Evolutionary conservation across 2,888 invertebrate genomes (phyloP), one percentile per base, ranked within the genome.

Genomic region (Nowickia ferox): DNA sequence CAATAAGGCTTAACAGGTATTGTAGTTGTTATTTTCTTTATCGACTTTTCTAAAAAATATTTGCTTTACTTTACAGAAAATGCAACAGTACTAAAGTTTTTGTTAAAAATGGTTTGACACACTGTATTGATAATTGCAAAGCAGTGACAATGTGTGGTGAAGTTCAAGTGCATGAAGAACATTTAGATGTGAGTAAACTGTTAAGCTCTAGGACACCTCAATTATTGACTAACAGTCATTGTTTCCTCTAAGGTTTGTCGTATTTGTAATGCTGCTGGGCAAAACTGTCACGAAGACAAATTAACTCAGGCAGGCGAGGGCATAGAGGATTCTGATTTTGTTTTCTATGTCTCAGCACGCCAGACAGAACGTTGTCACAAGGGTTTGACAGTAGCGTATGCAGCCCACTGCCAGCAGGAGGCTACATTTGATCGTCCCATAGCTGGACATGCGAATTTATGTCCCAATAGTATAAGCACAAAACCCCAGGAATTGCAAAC

Each of bases 331-430:
- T 96, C 98, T 0, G 99, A 99, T 93, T 99, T 99, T 93, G 96
- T 99, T 1, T 96, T 99, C 88, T 99, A 99, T 93, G 98, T 99
- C 9, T 98, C 98, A 8, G 98, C 99, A 0, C 95, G 97, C 90
- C 96, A 98, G 92, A 98, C 98, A 0, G 96, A 97, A 89, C 94
- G 98, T n/a, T 99, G 99, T 92, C 95, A 96, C 87, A 96, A 97
- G 88, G 97, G 97, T 0, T 94, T 97, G 86, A 98, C 99, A 0
- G 98, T 99, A 1, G 99, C 99, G 0, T 99, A 99, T 93, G 99
- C 99, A 0, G 98, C 99, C 0, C 99, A 99, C 92, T 99, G 99
- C 90, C 99, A 99, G 92, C 98, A 98, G 92, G 99, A 99, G 93
- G 95, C 96, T 0, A 96, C 96, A 0, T 93, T 98, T 48, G 99